Evolutionary conservation across 2,113 vertebrate genomes (phyloP), one percentile per base, ranked within the genome.

Genomic region (Equus quagga): DNA sequence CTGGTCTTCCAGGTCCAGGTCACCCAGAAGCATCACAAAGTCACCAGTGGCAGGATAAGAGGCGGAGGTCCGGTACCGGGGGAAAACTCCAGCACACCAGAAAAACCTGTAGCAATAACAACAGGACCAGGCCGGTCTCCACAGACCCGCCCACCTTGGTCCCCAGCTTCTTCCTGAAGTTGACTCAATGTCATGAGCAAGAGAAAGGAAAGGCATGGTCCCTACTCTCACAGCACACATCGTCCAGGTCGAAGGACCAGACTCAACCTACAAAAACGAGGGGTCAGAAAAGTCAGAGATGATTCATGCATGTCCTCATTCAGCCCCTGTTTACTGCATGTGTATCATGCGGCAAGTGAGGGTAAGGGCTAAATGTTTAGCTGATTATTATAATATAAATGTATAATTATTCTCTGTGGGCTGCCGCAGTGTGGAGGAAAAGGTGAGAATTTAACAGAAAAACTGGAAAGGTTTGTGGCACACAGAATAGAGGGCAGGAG

Each of bases 201-300:
- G 51, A n/a, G 70, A 28, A 86, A 31, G n/a, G 69, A n/a, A 64
- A 92, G 49, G 56, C 56, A 73, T 0, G 12, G 73, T 60, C 46
- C 33, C 81, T 11, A 1, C 13, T 8, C 11, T 62, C n/a, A 41
- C 2, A 85, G 54, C 31, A 41, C 65, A 54, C 19, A 31, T 15
- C 21, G 21, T 10, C 24, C 44, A 23, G 21, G 26, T 6, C 41
- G 3, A 18, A n/a, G 4, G 67, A 24, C 60, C 73, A 41, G 19
- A 23, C 2, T 2, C 44, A 36, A n/a, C 26, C 14, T 2, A 1
- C n/a, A 8, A 31, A 12, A 72, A 14, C 28, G 12, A 64, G 72
- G 26, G 31, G 23, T 21, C 6, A 49, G 19, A 28, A 2, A 7
- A 58, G n/a, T 1, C 51, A 2, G 21, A 3, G 0, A 11, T 1